phyloP scores from a whole-genome alignment of 2,888 invertebrate species.

The Abrostola triplasia region DNA sequence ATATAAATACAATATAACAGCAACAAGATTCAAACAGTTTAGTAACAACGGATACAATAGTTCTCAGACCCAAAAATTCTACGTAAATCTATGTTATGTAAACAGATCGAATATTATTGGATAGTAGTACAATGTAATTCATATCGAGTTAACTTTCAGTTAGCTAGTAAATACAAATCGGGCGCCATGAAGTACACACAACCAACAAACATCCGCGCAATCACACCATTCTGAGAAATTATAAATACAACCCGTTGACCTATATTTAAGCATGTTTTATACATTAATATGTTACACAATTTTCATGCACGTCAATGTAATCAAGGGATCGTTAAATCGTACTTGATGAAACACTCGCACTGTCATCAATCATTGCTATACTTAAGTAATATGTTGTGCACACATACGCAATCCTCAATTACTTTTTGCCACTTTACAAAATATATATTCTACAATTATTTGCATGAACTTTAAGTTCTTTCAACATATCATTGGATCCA shows the following conservation, averaged over 20 bases:
- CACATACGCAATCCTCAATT: conserved; percentile 52
- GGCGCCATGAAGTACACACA: conserved; percentile 68
- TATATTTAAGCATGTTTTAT: conserved; percentile 77
- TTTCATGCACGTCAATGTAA: conserved; percentile 72
- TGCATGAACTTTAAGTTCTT: conserved; percentile 64
- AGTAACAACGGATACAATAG: conserved; percentile 20
- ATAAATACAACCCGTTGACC: conserved; percentile 80
- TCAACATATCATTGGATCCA: conserved; percentile 54
- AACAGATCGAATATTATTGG: conserved; percentile 48
- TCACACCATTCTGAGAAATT: conserved; percentile 81
- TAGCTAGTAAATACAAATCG: conserved; percentile 59
- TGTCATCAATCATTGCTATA: conserved; percentile 61
- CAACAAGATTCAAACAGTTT: too few relatives aligned
- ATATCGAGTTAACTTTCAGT: conserved; percentile 68
- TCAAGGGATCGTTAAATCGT: conserved; percentile 63
- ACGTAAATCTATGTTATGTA: conserved; percentile 19
- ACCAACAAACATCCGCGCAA: conserved; percentile 80
- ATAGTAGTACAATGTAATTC: conserved; percentile 72
- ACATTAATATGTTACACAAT: conserved; percentile 82
- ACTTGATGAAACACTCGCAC: conserved; percentile 64
- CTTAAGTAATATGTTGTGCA: conserved; percentile 53
- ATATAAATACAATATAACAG: too few relatives aligned
- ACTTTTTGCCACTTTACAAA: conserved; percentile 53
- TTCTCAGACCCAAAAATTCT: conserved; percentile 40
- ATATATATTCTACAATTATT: conserved; percentile 57